These are phyloP conservation scores for Cyanistes caeruleus DNA, from an alignment of 2,113 vertebrate species.

Conservation along the genomic window DNA sequence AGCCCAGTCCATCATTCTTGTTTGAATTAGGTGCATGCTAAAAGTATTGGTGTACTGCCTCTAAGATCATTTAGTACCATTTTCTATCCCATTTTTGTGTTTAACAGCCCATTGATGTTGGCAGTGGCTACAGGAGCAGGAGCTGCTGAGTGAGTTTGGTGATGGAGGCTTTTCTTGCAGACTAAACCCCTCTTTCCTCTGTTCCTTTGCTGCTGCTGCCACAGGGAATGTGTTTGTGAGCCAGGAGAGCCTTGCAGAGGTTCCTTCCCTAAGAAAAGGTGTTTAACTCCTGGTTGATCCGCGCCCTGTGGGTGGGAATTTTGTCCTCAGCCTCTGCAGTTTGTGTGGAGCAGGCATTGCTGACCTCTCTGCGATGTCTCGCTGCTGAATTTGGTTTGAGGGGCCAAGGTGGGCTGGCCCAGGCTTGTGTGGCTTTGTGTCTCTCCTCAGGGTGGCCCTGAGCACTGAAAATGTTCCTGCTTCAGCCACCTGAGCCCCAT, in stretches of 20 bases:
- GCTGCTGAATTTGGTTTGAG: background rate
- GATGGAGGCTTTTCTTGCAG: background rate
- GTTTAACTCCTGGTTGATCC: background rate
- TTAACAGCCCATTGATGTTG: conserved; percentile 25
- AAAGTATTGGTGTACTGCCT: background rate
- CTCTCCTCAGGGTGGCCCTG: background rate
- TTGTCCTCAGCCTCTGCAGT: background rate
- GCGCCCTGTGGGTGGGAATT: background rate
- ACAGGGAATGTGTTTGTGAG: background rate
- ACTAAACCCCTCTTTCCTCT: background rate
- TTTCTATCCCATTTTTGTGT: conserved; percentile 21
- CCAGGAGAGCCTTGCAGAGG: background rate
- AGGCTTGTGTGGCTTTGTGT: background rate
- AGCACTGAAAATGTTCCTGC: background rate
- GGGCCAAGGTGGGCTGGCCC: background rate
- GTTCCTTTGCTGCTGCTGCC: background rate
- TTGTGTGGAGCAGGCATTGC: background rate
- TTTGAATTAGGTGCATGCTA: conserved; percentile 5
- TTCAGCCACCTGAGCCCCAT: background rate
- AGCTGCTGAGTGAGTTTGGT: background rate
- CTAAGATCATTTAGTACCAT: background rate
- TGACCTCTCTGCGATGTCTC: background rate
- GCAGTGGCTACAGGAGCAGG: conserved; percentile 25
- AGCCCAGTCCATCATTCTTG: conserved; percentile 5
- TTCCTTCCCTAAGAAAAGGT: rapidly evolving